Evolutionary conservation across 2,888 invertebrate species (phyloP).

Genomic region (Acleris holmiana): DNA sequence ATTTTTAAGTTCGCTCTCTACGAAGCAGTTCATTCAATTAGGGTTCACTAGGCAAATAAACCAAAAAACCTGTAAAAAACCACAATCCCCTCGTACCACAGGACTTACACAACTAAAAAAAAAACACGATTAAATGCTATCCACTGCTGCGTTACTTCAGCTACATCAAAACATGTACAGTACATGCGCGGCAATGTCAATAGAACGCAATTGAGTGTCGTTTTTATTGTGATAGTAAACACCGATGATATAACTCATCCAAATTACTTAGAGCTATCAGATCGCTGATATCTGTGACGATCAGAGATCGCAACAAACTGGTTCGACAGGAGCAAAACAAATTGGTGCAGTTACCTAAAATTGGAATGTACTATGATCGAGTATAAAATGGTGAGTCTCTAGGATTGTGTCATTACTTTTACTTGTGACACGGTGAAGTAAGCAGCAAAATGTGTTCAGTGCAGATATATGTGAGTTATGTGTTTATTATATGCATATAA

Average conservation of each 20-base stretch:
- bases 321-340: conserved; percentile 16
- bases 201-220: not conserved
- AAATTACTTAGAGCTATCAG: conserved; percentile 28
- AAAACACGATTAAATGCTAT: not conserved
- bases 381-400: conserved; percentile 63
- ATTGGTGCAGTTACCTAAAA: conserved; percentile 31
- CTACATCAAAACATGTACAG: not conserved
- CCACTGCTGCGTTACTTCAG: conserved; percentile 3
- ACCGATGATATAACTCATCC: conserved; percentile 30
- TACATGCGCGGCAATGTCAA: conserved; percentile 1
- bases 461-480: conserved; percentile 73
- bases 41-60: conserved; percentile 24
- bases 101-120: not conserved
- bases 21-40: conserved; percentile 30
- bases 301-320: too few relatives aligned
- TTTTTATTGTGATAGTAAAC: not conserved
- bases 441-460: conserved; percentile 70
- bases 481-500: conserved; percentile 41
- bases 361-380: conserved; percentile 33
- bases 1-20: conserved; percentile 21
- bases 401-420: conserved; percentile 68
- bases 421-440: conserved; percentile 53
- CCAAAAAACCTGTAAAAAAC: conserved; percentile 21
- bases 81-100: conserved; percentile 13
- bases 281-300: not conserved